Base-by-base conservation (phyloP, 2,113 vertebrate species). In the Ptychochromis oligacanthus region DNA sequence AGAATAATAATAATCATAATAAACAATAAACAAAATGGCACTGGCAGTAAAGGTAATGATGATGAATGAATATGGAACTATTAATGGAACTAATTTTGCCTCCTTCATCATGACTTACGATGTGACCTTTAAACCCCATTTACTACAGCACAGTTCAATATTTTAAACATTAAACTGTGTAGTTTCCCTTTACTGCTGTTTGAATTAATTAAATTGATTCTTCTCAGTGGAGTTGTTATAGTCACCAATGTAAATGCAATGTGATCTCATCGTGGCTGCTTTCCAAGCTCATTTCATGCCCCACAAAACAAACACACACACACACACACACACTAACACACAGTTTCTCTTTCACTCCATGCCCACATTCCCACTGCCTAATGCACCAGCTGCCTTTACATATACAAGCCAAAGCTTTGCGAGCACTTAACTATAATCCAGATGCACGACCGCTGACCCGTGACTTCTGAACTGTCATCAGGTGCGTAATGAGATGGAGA, bases 401-500 rank as follows among this genome's bases (percentile, higher is more conserved):
- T 52, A 11, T 31, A 28, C 46, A 20, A 81, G 3, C 55, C 7
- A 24, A 49, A 43, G 46, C 18, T 38, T 31, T 65, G 38, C 22
- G 4, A 15, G 28, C 26, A 34, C 26, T 52, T 31, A 61, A 62
- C 14, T 36, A 5, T 43, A 57, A 38, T 20, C 10, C 67, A 24
- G 10, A 65, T 6, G 26, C n/a, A 26, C 43, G 62, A 79, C 22
- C 58, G 4, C 17, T 82, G 49, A 75, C 38, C 62, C 64, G 15
- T 52, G 46, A 72, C 65, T 40, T 72, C 11, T 80, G 14, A 14
- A 6, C 55, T 22, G 17, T 12, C 6, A n/a, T 86, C 88, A 99
- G 98, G 98, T 99, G 46, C 96, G 94, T 77, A 95, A 94, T 0
- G 97, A 99, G 94, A 99, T 99, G 98, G 98, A 99, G 95, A 96